A percentile compares a stretch with the other conserved stretches of the same genome.
These are phyloP conservation scores for Ophion ellenae DNA, from an alignment of 2,888 invertebrate species.

Conservation along the genomic window DNA sequence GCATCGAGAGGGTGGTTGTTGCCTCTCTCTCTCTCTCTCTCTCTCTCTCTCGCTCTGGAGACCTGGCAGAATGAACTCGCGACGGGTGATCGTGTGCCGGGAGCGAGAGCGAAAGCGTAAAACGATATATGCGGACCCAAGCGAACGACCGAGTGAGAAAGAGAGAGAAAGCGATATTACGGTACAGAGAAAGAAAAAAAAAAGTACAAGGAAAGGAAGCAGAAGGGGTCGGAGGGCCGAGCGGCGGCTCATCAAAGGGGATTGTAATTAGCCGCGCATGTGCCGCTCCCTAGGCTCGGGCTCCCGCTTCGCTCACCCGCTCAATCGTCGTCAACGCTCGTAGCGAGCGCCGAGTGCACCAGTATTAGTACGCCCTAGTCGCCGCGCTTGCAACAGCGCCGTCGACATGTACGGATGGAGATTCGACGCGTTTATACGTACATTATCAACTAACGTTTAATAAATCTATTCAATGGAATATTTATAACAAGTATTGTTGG, in stretches of 20 bases:
- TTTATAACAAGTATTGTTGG: background rate
- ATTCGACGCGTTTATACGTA: conserved; percentile 41
- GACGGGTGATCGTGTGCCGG: conserved; percentile 56
- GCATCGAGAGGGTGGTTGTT: conserved; percentile 60
- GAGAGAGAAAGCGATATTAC: conserved; percentile 47
- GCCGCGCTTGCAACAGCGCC: conserved; percentile 45
- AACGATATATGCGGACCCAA: conserved; percentile 32
- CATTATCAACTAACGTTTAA: background rate
- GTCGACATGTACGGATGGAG: conserved; percentile 39
- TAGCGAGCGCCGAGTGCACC: conserved; percentile 37
- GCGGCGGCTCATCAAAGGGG: conserved; percentile 77
- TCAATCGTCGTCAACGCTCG: conserved; percentile 42
- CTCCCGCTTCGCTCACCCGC: conserved; percentile 59
- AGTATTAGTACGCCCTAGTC: conserved; percentile 47
- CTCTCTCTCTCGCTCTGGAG: conserved; percentile 27
- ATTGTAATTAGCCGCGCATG: conserved; percentile 80
- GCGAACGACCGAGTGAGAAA: conserved; percentile 34
- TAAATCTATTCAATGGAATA: background rate
- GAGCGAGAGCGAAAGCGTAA: conserved; percentile 4
- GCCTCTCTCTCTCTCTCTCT: conserved; percentile 14
- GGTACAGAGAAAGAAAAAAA: conserved; percentile 17
- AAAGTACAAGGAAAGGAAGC: background rate
- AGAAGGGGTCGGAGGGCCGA: conserved; percentile 15
- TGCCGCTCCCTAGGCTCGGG: conserved; percentile 72
- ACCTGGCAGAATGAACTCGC: conserved; percentile 55